These are phyloP conservation scores for Aricia agestis DNA, from an alignment of 1,140 invertebrate genomes.

Conservation along the genomic window DNA sequence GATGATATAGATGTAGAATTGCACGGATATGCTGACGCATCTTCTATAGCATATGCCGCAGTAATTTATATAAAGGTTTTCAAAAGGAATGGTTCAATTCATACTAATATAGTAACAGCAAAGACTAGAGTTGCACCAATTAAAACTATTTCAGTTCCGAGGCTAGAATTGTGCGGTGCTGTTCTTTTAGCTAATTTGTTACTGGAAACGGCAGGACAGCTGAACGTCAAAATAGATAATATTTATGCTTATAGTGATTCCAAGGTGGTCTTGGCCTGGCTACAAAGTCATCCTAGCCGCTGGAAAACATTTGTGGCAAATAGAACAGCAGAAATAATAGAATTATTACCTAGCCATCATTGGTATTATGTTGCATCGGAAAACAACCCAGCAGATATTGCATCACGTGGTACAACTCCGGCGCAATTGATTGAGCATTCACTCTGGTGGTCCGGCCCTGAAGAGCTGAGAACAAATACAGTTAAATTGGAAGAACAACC, in stretches of 20 bases:
- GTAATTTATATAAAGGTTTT: slow-evolving; percentile 31
- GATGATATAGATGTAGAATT: slow-evolving; percentile 15
- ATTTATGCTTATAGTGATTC: slow-evolving; percentile 22
- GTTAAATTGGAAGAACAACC: too few species aligned
- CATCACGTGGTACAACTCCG: too few species aligned
- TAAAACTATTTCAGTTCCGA: slow-evolving; percentile 27
- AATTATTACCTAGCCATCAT: not conserved
- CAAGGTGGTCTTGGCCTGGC: slow-evolving; percentile 25
- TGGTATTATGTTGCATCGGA: not conserved
- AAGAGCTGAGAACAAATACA: too few species aligned
- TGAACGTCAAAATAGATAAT: slow-evolving; percentile 16
- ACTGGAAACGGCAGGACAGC: not conserved
- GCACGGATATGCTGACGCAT: slow-evolving; percentile 43
- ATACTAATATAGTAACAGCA: slow-evolving; percentile 40
- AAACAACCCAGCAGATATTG: too few species aligned
- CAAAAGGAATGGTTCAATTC: slow-evolving; percentile 17
- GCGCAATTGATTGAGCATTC: too few species aligned
- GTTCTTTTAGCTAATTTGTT: slow-evolving; percentile 19
- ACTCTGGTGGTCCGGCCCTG: too few species aligned
- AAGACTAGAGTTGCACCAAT: slow-evolving; percentile 53
- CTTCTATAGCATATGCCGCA: slow-evolving; percentile 30
- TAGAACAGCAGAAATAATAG: slow-evolving; percentile 19
- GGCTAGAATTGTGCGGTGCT: slow-evolving; percentile 29
- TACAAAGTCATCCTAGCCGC: slow-evolving; percentile 20
- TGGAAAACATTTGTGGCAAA: slow-evolving; percentile 28